Base-by-base conservation (phyloP, 2,113 vertebrate genomes). In the Calidris pugnax region DNA sequence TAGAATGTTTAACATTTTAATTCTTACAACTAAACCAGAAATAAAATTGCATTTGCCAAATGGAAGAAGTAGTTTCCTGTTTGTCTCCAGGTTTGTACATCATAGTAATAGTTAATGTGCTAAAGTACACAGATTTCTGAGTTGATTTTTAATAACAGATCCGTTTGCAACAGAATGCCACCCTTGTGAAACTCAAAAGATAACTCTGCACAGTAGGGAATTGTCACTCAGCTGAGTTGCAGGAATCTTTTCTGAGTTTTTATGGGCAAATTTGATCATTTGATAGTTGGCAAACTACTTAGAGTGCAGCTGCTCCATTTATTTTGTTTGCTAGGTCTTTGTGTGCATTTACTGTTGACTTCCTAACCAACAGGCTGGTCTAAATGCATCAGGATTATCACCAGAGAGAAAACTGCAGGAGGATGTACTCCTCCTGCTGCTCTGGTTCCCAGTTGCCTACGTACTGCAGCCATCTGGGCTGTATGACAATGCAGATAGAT, bases 41-140 rank as follows among this genome's bases (percentile, higher is more conserved):
- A 97, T 97, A 97, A 97, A 97, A 85, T 62, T 71, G 33, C 22
- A 24, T 57, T 93, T 97, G 94, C 90, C 90, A 96, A 96, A 93
- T 55, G 33, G 33, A 85, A 84, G 37, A 85, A 90, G 33, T 74
- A 41, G 10, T 78, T 88, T 96, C 13, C 33, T 93, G 28, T 72
- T 89, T 82, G 7, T 67, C 9, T 84, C 22, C 77, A 41, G 9
- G 8, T 85, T 85, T 91, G 26, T 68, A 75, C 41, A 22, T 68
- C 30, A 28, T 7, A 47, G 6, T 64, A 77, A 59, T 37, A 32
- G 35, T 63, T 81, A 18, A 45, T 39, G 32, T 91, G 64, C 35
- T 85, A 2, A 76, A 89, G 21, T 43, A 26, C 21, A 68, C 28
- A 37, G 60, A 41, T 56, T 93, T 71, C 56, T 45, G 51, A 78